phyloP scores from a whole-genome alignment of 2,888 invertebrate genomes.

The Diplolepis rosae region DNA sequence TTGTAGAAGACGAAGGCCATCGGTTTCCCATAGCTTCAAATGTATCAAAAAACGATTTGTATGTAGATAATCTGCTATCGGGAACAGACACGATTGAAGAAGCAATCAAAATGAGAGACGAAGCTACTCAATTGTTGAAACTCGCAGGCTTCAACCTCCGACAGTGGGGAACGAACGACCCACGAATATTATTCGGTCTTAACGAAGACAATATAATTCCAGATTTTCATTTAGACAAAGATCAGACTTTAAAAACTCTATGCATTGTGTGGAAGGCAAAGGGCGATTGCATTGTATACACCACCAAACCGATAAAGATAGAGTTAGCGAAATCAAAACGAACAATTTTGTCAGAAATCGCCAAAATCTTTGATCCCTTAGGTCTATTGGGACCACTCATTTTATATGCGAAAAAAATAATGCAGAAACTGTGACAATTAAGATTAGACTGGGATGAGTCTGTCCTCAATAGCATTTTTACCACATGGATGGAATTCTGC shows the following conservation, averaged over 20 bases:
- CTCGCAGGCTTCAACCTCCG: too few relatives aligned
- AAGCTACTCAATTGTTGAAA: background rate
- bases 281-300: too few relatives aligned
- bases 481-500: constrained; percentile 32
- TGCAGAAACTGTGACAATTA: constrained; percentile 41
- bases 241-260: too few relatives aligned
- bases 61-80: constrained; percentile 42
- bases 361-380: constrained; percentile 7
- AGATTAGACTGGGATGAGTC: constrained; percentile 48
- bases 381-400: constrained; percentile 45
- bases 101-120: background rate
- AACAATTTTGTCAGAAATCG: constrained; percentile 10
- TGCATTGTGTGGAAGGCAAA: too few relatives aligned
- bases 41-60: constrained; percentile 38
- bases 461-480: constrained; percentile 34
- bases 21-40: constrained; percentile 30
- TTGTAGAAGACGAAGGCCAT: constrained; percentile 33
- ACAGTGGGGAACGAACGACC: too few relatives aligned
- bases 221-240: too few relatives aligned
- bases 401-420: constrained; percentile 39
- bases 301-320: too few relatives aligned
- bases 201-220: too few relatives aligned
- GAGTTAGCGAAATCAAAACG: too few relatives aligned
- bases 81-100: background rate
- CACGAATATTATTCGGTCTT: too few relatives aligned